These are phyloP conservation scores for Erebia aethiops DNA, from an alignment of 2,888 invertebrate species.

Conservation along the genomic window DNA sequence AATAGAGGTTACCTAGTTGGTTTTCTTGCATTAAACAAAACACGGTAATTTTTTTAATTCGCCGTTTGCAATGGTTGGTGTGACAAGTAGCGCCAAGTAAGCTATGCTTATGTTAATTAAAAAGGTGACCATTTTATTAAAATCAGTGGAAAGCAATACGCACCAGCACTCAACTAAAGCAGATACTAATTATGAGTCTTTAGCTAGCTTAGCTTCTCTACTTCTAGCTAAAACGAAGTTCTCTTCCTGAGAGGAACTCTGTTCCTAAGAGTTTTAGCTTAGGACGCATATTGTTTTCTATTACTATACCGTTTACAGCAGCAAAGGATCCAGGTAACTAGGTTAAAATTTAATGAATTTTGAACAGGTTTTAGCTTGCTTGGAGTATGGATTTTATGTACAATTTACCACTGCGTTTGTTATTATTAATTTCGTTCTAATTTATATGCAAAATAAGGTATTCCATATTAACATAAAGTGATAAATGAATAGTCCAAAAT, in stretches of 20 bases:
- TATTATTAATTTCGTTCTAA: neutral
- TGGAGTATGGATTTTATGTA: slow-evolving; percentile 32
- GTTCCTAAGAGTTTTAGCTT: neutral
- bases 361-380: slow-evolving; percentile 42
- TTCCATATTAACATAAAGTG: neutral
- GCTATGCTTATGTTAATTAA: slow-evolving; percentile 9
- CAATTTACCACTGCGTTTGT: slow-evolving; percentile 6
- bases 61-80: slow-evolving; percentile 5
- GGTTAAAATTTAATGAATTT: slow-evolving; percentile 28
- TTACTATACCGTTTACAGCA: slow-evolving; percentile 26
- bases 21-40: slow-evolving; percentile 6
- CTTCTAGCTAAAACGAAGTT: too few relatives aligned
- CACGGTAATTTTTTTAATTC: neutral
- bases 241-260: too few relatives aligned
- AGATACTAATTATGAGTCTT: too few relatives aligned
- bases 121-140: neutral
- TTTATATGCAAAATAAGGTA: neutral
- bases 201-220: too few relatives aligned
- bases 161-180: neutral
- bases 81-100: slow-evolving; percentile 15
- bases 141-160: neutral
- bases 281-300: slow-evolving; percentile 22
- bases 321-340: slow-evolving; percentile 42
- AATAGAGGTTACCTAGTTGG: slow-evolving; percentile 25
- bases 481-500: neutral